Evolutionary conservation across 2,797 vertebrate genomes (phyloP).

Genomic region (Hydrolagus colliei): DNA sequence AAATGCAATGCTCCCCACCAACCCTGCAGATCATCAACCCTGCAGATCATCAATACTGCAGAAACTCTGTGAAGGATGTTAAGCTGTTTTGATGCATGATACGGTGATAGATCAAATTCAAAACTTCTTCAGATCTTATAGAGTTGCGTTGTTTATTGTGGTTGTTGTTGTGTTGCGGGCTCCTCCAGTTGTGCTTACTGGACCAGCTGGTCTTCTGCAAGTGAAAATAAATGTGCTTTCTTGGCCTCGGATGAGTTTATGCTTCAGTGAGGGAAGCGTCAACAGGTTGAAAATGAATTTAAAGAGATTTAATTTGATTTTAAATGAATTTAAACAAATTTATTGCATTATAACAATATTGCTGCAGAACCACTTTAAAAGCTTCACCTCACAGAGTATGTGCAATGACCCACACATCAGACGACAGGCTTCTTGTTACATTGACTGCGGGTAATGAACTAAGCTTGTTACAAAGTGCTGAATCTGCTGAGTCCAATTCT

Average conservation of each 20-base stretch:
- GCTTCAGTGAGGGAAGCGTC: neutral
- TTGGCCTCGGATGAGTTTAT: slow-evolving; percentile 22
- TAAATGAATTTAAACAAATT: too few relatives aligned
- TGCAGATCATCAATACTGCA: too few relatives aligned
- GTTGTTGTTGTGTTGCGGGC: neutral
- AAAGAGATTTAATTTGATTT: too few relatives aligned
- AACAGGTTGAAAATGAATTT: neutral
- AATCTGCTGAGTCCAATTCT: neutral
- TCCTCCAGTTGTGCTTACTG: neutral
- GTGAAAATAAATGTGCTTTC: slow-evolving; percentile 13
- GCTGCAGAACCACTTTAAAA: neutral
- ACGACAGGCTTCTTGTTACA: neutral
- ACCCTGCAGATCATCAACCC: too few relatives aligned
- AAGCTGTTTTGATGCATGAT: too few relatives aligned
- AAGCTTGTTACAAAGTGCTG: neutral
- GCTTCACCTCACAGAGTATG: neutral
- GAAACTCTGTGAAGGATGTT: too few relatives aligned
- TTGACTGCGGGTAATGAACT: neutral
- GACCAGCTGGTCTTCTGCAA: neutral
- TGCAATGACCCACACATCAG: neutral
- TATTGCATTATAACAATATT: slow-evolving; percentile 5
- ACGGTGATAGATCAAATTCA: too few relatives aligned
- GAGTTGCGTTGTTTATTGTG: too few relatives aligned
- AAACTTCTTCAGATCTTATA: too few relatives aligned
- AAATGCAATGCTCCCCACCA: too few relatives aligned